Conservation (phyloP, 2,888 invertebrate species). For the Atethmia centrago region DNA sequence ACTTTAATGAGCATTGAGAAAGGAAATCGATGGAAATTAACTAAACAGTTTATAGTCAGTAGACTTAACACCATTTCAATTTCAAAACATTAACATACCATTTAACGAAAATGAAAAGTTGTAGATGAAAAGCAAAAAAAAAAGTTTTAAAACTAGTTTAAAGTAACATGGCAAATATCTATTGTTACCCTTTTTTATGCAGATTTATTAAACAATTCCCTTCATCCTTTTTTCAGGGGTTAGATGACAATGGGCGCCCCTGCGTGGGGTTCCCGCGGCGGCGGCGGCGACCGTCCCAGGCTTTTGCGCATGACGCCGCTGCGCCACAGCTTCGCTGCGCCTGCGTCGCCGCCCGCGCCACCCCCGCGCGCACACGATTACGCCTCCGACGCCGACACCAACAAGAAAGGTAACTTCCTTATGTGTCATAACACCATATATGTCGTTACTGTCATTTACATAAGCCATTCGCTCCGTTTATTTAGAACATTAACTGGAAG, state of each 20-base stretch:
- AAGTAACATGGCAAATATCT: background rate
- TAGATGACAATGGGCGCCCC: constrained; percentile 85
- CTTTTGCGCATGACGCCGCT: constrained; percentile 91
- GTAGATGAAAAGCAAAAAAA: no score
- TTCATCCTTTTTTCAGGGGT: constrained; percentile 61
- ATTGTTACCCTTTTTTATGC: constrained; percentile 9
- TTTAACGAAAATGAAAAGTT: background rate
- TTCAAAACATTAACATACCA: background rate
- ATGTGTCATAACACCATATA: constrained; percentile 44
- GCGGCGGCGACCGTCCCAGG: constrained; percentile 88
- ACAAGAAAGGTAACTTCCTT: constrained; percentile 87
- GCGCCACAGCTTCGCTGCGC: constrained; percentile 90
- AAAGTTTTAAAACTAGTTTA: background rate
- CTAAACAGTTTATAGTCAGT: background rate
- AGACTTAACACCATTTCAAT: background rate
- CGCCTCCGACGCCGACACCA: constrained; percentile 91
- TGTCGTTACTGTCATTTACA: constrained; percentile 29
- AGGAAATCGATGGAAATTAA: constrained; percentile 15
- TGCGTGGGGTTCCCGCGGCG: constrained; percentile 87
- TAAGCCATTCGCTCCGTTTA: constrained; percentile 31
- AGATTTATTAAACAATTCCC: background rate
- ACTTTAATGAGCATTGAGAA: constrained; percentile 32
- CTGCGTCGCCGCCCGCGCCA: constrained; percentile 85
- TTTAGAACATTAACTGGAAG: constrained; percentile 40
- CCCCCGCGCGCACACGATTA: constrained; percentile 86